Percentiles rank a stretch among this genome's conserved stretches.
Conservation (phyloP, 2,888 invertebrate species). For the Sipha maydis region DNA sequence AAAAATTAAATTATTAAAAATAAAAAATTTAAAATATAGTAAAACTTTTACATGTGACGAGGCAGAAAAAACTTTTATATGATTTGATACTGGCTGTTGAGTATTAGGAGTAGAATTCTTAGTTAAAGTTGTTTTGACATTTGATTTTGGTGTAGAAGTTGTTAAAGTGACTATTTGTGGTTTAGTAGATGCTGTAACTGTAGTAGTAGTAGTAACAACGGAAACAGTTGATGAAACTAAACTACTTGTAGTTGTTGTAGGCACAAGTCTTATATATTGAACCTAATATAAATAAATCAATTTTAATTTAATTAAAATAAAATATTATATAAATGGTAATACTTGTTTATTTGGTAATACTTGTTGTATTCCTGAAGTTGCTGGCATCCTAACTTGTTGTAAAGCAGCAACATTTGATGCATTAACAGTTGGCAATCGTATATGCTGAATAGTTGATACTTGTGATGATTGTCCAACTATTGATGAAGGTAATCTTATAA, state of each 20-base stretch:
- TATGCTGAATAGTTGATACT: slow-evolving; percentile 57
- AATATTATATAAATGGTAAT: not conserved
- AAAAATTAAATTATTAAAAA: not conserved
- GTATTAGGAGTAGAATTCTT: slow-evolving; percentile 17
- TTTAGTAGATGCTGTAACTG: not conserved
- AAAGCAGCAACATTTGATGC: slow-evolving; percentile 31
- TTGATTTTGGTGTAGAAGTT: slow-evolving; percentile 39
- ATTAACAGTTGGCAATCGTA: slow-evolving; percentile 54
- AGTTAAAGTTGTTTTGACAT: slow-evolving; percentile 46
- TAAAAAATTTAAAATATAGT: not conserved
- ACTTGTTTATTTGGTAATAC: slow-evolving; percentile 58
- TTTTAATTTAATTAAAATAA: not conserved
- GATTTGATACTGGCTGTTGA: slow-evolving; percentile 50
- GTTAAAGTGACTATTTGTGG: slow-evolving; percentile 50
- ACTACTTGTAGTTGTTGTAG: slow-evolving; percentile 38
- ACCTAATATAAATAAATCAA: slow-evolving; percentile 24
- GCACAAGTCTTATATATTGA: slow-evolving; percentile 53
- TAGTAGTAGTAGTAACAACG: slow-evolving; percentile 35
- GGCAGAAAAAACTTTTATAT: slow-evolving; percentile 53
- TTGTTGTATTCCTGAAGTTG: slow-evolving; percentile 53
- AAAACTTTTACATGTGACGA: slow-evolving; percentile 36
- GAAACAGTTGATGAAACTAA: slow-evolving; percentile 20
- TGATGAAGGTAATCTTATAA: slow-evolving; percentile 54
- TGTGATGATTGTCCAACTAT: slow-evolving; percentile 46
- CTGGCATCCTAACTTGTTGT: slow-evolving; percentile 55